Conservation (phyloP, 2,113 vertebrate species). For the Rafetus swinhoei region DNA sequence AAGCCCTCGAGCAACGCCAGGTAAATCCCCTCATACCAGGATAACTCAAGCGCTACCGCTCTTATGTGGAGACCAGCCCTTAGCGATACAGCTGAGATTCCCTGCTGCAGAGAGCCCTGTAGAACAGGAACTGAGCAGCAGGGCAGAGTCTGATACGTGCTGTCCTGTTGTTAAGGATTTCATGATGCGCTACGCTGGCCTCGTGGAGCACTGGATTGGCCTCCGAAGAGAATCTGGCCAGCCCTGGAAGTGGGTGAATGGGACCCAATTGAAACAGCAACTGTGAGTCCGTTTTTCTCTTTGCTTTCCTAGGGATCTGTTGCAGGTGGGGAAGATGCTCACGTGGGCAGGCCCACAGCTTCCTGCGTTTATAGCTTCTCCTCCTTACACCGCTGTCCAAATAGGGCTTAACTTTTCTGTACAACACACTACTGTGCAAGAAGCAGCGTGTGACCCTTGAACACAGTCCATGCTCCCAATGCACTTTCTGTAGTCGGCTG, state of each 20-base stretch:
- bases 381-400: neutral
- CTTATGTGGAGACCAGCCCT: too few species aligned
- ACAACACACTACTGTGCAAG: neutral
- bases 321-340: neutral
- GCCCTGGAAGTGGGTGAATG: neutral
- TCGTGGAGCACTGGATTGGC: neutral
- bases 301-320: neutral
- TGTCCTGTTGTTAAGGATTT: constrained; percentile 48
- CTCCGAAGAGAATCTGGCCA: too few species aligned
- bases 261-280: neutral
- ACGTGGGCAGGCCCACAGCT: neutral
- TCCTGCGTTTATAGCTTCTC: neutral
- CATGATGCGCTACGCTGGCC: constrained; percentile 7
- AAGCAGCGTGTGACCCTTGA: neutral
- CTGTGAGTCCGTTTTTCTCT: constrained; percentile 20
- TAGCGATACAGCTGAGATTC: too few species aligned
- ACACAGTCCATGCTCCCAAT: too few species aligned
- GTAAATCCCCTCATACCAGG: too few species aligned
- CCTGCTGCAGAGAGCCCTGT: too few species aligned
- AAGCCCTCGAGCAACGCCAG: too few species aligned
- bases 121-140: too few species aligned
- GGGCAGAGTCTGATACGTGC: neutral
- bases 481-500: too few species aligned
- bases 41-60: neutral
- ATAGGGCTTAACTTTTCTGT: neutral